Base-by-base conservation (phyloP, 2,888 invertebrate genomes). In the Dioctria linearis region DNA sequence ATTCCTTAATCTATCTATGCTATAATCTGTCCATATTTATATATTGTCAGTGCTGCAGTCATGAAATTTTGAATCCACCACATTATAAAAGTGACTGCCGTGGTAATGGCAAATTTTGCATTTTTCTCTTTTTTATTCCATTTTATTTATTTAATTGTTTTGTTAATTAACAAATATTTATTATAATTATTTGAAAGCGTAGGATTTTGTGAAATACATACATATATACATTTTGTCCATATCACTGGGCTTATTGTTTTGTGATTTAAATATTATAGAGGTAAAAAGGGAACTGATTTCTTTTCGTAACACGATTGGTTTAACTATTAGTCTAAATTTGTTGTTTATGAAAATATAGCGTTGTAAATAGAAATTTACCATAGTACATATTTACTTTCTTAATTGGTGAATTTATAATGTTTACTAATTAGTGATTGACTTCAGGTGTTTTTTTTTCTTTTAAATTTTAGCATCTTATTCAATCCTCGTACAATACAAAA, bases 231-330 rank as follows among this genome's bases (percentile, higher is more conserved):
- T 3, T 59, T 43, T 57, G 25, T 25, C 25, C n/a, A 69, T 75
- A 75, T 75, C 75, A 75, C 75, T 75, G 75, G 61, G 51, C 61
- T 75, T 75, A 75, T 75, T 75, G 75, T 75, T 75, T 71, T 75
- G 57, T 59, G 59, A 43, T 75, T 59, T 39, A 43, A 25, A 75
- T 40, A 13, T 59, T 25, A 25, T 25, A 40, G 25, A 69, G 59
- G 43, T 75, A 25, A 43, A 59, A 43, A 43, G 59, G 40, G 37
- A 59, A 75, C 43, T 49, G 11, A 59, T 75, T 42, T 75, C 9
- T 65, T 39, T 9, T 75, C 61, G 75, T 75, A 59, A 59, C 25
- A 25, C 71, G 49, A 54, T 71, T 25, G 13, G 42, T 75, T 13
- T 13, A 40, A 75, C 46, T 75, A 25, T 25, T 25, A 75, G n/a